Conservation (phyloP, 2,113 vertebrate genomes). For the Heterotis niloticus region DNA sequence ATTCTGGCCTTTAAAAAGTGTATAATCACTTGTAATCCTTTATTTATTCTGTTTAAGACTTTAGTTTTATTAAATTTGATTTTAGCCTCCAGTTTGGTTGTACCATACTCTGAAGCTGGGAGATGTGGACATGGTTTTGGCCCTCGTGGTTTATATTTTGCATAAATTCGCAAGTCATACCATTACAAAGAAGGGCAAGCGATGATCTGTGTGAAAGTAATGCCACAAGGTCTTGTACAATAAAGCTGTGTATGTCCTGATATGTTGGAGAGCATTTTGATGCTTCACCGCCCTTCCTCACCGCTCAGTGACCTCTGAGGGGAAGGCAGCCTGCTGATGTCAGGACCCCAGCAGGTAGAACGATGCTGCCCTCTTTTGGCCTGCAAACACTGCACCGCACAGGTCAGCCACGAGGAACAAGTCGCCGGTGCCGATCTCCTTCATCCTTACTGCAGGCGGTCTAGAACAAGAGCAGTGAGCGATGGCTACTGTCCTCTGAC, state of each 20-base stretch:
- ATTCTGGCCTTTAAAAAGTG: too few relatives aligned
- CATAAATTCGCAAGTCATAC: too few relatives aligned
- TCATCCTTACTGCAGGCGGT: background rate
- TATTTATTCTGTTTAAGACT: too few relatives aligned
- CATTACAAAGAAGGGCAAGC: too few relatives aligned
- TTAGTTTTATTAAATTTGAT: too few relatives aligned
- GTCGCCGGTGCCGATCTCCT: conserved; percentile 19
- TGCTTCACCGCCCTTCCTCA: background rate
- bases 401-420: conserved; percentile 42
- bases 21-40: too few relatives aligned
- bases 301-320: conserved; percentile 1
- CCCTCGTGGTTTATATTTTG: too few relatives aligned
- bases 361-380: conserved; percentile 73
- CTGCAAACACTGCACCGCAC: conserved; percentile 32
- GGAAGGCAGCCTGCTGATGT: background rate
- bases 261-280: background rate
- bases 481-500: conserved; percentile 33
- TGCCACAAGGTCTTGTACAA: too few relatives aligned
- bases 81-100: too few relatives aligned
- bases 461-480: conserved; percentile 18
- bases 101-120: too few relatives aligned
- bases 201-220: too few relatives aligned
- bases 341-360: conserved; percentile 40
- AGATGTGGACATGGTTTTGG: too few relatives aligned
- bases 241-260: background rate